Evolutionary conservation across 2,888 invertebrate genomes (phyloP).

Genomic region (Allophyes oxyacanthae): DNA sequence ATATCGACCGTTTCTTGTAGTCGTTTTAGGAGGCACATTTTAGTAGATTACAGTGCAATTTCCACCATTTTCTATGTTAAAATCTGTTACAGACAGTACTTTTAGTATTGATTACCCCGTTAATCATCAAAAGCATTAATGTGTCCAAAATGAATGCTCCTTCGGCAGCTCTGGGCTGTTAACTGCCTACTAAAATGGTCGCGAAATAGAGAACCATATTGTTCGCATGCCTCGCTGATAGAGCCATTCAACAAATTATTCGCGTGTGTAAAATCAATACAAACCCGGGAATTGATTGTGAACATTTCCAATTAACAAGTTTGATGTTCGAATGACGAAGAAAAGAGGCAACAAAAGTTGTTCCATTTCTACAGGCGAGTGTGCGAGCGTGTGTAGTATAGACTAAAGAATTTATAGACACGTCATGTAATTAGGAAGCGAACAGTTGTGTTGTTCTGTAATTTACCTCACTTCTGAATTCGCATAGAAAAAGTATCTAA

Average conservation of each 20-base stretch:
- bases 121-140: neutral
- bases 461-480: too few relatives aligned
- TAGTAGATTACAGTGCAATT: too few relatives aligned
- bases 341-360: slow-evolving; percentile 46
- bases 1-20: too few relatives aligned
- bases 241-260: slow-evolving; percentile 43
- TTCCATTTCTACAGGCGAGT: slow-evolving; percentile 27
- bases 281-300: slow-evolving; percentile 47
- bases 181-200: slow-evolving; percentile 48
- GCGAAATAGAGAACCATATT: slow-evolving; percentile 21
- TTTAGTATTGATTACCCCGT: too few relatives aligned
- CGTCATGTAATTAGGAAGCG: slow-evolving; percentile 1
- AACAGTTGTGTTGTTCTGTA: neutral
- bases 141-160: slow-evolving; percentile 33
- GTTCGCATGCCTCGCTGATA: slow-evolving; percentile 34
- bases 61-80: too few relatives aligned
- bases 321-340: slow-evolving; percentile 32
- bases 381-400: slow-evolving; percentile 10
- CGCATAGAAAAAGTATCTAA: too few relatives aligned
- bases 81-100: too few relatives aligned
- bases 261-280: slow-evolving; percentile 48
- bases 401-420: slow-evolving; percentile 1
- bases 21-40: too few relatives aligned
- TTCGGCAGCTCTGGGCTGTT: slow-evolving; percentile 41
- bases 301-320: slow-evolving; percentile 57